These are phyloP conservation scores for Sussaba pulchella DNA, from an alignment of 2,888 invertebrate species.

Conservation along the genomic window DNA sequence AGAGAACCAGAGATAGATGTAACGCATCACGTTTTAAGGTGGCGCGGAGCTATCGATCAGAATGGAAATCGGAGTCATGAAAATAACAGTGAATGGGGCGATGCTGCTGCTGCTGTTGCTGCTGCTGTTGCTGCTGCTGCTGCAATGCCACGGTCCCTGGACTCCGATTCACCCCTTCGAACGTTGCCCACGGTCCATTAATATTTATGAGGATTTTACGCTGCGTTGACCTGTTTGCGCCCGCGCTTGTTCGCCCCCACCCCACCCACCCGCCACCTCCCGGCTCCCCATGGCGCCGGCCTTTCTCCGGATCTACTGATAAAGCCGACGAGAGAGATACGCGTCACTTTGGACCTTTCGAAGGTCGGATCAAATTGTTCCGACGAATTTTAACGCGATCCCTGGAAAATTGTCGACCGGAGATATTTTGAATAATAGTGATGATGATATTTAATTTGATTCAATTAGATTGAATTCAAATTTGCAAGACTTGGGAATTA, in stretches of 20 bases:
- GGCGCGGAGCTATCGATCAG: conserved; percentile 51
- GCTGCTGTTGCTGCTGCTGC: conserved; percentile 5
- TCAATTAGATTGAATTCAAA: no score
- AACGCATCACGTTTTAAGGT: conserved; percentile 28
- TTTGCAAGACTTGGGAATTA: no score
- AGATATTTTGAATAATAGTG: no score
- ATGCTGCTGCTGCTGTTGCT: not conserved
- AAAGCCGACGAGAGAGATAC: no score
- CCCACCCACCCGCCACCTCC: no score
- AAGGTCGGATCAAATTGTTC: conserved; percentile 11
- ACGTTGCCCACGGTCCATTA: conserved; percentile 65
- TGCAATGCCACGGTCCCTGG: not conserved
- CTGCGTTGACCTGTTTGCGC: conserved; percentile 62
- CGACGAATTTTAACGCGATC: not conserved
- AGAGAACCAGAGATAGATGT: not conserved
- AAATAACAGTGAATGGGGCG: conserved; percentile 43
- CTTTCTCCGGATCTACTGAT: no score
- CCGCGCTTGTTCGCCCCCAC: conserved; percentile 19
- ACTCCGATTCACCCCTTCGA: conserved; percentile 45
- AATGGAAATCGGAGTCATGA: conserved; percentile 60
- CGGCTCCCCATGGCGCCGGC: no score
- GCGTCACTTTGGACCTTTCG: conserved; percentile 17
- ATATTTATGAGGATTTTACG: conserved; percentile 75
- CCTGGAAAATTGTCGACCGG: no score
- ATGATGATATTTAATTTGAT: no score